Percentiles rank a stretch among this genome's conserved stretches.
Conservation (phyloP, 2,888 invertebrate genomes). For the Drosophila subsilvestris region DNA sequence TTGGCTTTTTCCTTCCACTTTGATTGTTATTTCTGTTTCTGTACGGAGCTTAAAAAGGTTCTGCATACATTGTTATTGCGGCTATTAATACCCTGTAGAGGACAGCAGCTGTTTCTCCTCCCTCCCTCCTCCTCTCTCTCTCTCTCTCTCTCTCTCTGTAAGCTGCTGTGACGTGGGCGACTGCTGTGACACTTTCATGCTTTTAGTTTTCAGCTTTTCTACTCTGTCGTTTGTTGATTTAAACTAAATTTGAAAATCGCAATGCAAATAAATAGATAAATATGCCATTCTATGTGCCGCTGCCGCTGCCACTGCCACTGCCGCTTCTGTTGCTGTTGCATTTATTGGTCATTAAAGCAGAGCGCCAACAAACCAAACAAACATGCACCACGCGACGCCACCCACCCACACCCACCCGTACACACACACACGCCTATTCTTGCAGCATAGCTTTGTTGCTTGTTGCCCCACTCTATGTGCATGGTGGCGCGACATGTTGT, state of each 20-base stretch:
- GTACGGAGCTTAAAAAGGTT: slow-evolving; percentile 50
- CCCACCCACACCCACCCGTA: background rate
- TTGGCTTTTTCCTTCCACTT: slow-evolving; percentile 42
- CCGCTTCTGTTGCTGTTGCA: slow-evolving; percentile 37
- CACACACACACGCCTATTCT: background rate
- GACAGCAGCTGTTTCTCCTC: slow-evolving; percentile 22
- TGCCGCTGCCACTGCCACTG: slow-evolving; percentile 9
- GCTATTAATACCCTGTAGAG: slow-evolving; percentile 27
- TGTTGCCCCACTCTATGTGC: slow-evolving; percentile 28
- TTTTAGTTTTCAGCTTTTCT: slow-evolving; percentile 5
- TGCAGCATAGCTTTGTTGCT: slow-evolving; percentile 10
- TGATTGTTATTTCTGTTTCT: slow-evolving; percentile 39
- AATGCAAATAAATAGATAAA: slow-evolving; percentile 40
- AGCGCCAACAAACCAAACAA: slow-evolving; percentile 56
- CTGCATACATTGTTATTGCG: slow-evolving; percentile 36
- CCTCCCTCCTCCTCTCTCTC: slow-evolving; percentile 16
- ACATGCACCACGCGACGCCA: slow-evolving; percentile 28
- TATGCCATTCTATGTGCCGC: slow-evolving; percentile 18
- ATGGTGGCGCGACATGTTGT: slow-evolving; percentile 72
- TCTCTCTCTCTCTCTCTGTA: background rate
- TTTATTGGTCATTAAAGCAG: slow-evolving; percentile 59
- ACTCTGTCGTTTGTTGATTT: slow-evolving; percentile 33
- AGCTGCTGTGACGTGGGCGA: slow-evolving; percentile 25
- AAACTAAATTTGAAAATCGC: slow-evolving; percentile 44
- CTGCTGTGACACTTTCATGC: slow-evolving; percentile 32